Conservation (phyloP, 2,113 vertebrate genomes). For the Vombatus ursinus region DNA sequence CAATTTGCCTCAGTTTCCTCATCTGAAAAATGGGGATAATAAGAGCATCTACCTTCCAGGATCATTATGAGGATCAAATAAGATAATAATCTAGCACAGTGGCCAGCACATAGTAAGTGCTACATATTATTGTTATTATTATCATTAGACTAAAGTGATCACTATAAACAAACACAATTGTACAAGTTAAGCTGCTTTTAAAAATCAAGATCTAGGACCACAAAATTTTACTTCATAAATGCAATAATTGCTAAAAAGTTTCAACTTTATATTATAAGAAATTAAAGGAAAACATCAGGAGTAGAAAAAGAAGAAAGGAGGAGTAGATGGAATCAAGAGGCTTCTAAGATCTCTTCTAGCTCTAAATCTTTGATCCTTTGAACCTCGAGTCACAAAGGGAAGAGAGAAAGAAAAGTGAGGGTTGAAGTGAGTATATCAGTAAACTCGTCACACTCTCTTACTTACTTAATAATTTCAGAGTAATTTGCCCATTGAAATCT, state of each 20-base stretch:
- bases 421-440: neutral
- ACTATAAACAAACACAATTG: neutral
- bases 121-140: neutral
- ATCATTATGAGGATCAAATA: neutral
- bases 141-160: neutral
- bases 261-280: neutral
- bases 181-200: neutral
- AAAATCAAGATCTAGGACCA: neutral
- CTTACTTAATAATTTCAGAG: neutral
- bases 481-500: neutral
- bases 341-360: too few species aligned
- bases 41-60: neutral
- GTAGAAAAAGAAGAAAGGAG: neutral
- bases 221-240: neutral
- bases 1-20: neutral
- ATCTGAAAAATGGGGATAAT: neutral
- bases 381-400: neutral
- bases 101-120: too few species aligned
- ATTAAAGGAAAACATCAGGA: neutral
- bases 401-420: neutral
- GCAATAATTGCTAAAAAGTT: neutral
- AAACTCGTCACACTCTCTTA: too few species aligned
- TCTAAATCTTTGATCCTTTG: neutral
- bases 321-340: too few species aligned
- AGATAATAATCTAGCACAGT: neutral